phyloP scores from a whole-genome alignment of 1,140 invertebrate species.

The Nebria ingens region DNA sequence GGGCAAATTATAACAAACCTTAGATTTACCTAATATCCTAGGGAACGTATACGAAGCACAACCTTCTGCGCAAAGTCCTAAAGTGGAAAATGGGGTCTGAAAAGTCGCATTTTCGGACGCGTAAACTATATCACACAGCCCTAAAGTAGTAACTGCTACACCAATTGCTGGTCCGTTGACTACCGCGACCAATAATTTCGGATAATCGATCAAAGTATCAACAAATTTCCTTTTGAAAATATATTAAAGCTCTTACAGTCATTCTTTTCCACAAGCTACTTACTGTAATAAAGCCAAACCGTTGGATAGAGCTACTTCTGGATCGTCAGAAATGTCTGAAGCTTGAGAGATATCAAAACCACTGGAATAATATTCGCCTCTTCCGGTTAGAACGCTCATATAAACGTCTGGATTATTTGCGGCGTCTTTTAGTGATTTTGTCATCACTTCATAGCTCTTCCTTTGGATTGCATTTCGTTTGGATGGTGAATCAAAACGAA shows the following conservation, averaged over 20 bases:
- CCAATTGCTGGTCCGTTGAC: conserved; percentile 94
- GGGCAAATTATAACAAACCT: conserved; percentile 38
- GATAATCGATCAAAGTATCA: conserved; percentile 70
- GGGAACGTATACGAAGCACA: conserved; percentile 79
- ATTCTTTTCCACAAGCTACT: too few relatives aligned
- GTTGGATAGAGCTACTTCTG: conserved; percentile 11
- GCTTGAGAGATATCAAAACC: conserved; percentile 75
- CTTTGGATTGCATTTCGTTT: conserved; percentile 70
- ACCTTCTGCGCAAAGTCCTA: conserved; percentile 76
- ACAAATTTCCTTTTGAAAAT: conserved; percentile 48
- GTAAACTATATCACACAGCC: conserved; percentile 82
- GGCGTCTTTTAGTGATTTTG: conserved; percentile 53
- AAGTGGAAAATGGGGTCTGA: conserved; percentile 68
- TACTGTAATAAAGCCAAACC: background rate
- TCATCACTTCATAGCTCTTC: conserved; percentile 59
- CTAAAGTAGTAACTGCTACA: conserved; percentile 70
- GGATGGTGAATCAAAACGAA: conserved; percentile 61
- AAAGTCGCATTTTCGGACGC: conserved; percentile 77
- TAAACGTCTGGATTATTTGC: conserved; percentile 49
- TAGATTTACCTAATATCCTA: conserved; percentile 63
- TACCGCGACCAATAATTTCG: conserved; percentile 78
- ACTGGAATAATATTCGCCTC: conserved; percentile 71
- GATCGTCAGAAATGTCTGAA: conserved; percentile 13
- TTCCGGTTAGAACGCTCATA: conserved; percentile 61
- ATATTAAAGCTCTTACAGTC: conserved; percentile 16